These are phyloP conservation scores for Malurus splendens DNA, from an alignment of 2,797 vertebrate species.

Conservation along the genomic window DNA sequence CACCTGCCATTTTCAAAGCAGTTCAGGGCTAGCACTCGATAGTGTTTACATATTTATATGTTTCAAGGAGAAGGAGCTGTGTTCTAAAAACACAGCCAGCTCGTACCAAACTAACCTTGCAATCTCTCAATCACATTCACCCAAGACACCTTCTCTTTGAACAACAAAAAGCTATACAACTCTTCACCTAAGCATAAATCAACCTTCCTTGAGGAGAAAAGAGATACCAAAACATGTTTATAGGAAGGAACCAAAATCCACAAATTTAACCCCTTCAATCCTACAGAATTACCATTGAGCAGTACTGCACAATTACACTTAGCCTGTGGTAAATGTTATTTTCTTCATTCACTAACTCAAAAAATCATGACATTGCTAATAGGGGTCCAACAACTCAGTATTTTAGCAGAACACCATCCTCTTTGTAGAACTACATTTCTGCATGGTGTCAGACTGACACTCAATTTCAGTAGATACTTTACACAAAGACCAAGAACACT, in stretches of 20 bases:
- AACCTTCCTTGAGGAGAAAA: background rate
- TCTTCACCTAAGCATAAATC: background rate
- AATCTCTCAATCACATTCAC: background rate
- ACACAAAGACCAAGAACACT: background rate
- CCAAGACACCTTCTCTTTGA: background rate
- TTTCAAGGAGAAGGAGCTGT: background rate
- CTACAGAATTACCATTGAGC: background rate
- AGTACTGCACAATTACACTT: background rate
- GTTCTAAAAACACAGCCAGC: background rate
- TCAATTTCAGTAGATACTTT: rapidly evolving
- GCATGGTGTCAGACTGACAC: background rate
- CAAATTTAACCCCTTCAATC: background rate
- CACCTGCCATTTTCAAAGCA: background rate
- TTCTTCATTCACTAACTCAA: background rate
- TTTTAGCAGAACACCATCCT: background rate
- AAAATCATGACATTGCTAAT: background rate
- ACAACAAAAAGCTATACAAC: background rate
- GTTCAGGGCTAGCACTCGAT: background rate
- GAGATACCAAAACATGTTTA: background rate
- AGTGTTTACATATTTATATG: background rate
- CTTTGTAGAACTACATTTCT: background rate
- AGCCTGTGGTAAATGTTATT: background rate
- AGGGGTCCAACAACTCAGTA: background rate
- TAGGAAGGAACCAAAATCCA: background rate
- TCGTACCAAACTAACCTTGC: background rate